phyloP scores from a whole-genome alignment of 2,888 invertebrate genomes.

The Diarsia rubi region DNA sequence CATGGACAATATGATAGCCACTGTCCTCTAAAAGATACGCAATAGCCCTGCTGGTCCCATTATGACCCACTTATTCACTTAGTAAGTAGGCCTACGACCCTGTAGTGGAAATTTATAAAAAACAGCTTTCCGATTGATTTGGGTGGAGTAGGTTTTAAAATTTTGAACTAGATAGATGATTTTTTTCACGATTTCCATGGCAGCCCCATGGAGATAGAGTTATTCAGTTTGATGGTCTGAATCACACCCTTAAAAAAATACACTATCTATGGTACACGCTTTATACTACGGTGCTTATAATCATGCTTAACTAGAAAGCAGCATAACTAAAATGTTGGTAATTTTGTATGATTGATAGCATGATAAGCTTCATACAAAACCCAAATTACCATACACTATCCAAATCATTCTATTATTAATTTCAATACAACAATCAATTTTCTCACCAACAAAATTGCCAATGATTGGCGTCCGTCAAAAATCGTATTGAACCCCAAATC shows the following conservation, averaged over 20 bases:
- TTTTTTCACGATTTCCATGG: too few species aligned
- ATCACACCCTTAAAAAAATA: too few species aligned
- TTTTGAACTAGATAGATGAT: too few species aligned
- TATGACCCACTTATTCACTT: not conserved
- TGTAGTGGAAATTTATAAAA: not conserved
- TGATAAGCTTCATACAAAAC: slow-evolving; percentile 41
- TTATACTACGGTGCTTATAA: not conserved
- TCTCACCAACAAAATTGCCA: slow-evolving; percentile 59
- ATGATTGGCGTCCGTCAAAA: slow-evolving; percentile 82
- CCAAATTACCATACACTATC: slow-evolving; percentile 43
- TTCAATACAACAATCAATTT: slow-evolving; percentile 64
- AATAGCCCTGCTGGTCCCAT: too few species aligned
- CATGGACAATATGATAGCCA: too few species aligned
- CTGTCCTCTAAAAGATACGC: too few species aligned
- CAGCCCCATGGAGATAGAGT: too few species aligned
- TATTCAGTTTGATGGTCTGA: too few species aligned
- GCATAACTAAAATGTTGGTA: not conserved
- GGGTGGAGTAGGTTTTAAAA: too few species aligned
- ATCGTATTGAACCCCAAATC: slow-evolving; percentile 74
- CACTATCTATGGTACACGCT: too few species aligned
- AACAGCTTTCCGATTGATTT: too few species aligned
- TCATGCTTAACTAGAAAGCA: not conserved
- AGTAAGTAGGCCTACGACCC: not conserved
- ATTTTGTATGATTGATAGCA: slow-evolving; percentile 59
- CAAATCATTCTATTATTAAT: slow-evolving; percentile 47